Evolutionary conservation across 2,113 vertebrate genomes (phyloP).

Genomic region (Illadopsis cleaveri): DNA sequence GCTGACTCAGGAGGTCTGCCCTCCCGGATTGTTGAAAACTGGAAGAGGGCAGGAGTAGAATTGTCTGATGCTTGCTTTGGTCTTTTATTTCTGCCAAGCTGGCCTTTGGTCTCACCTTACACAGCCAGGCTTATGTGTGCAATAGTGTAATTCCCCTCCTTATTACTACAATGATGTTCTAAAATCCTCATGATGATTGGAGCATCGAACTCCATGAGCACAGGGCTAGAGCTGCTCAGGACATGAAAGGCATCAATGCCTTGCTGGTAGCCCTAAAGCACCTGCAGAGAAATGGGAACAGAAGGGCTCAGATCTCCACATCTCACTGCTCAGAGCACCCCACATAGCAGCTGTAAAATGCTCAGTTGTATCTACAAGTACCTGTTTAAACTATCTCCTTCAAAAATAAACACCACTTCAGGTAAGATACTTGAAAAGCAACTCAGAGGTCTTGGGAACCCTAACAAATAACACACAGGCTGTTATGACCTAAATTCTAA

Average conservation of each 20-base stretch:
- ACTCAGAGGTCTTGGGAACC: background rate
- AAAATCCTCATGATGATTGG: background rate
- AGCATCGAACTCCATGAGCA: background rate
- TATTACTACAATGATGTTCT: background rate
- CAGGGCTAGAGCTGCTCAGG: background rate
- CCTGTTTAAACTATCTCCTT: background rate
- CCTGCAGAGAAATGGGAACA: background rate
- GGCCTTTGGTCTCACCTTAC: background rate
- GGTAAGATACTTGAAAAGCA: background rate
- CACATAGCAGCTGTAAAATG: background rate
- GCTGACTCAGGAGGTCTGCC: background rate
- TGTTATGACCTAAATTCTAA: background rate
- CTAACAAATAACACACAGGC: background rate
- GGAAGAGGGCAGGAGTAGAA: background rate
- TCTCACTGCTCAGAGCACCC: background rate
- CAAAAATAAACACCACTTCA: constrained; percentile 6
- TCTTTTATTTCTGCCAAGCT: background rate
- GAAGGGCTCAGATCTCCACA: background rate
- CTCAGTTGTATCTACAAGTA: background rate
- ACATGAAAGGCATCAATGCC: background rate
- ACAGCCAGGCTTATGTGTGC: background rate
- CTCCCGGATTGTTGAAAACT: background rate
- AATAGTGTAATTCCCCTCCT: background rate
- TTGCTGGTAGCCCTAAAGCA: background rate
- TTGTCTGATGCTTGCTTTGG: background rate